Base-by-base conservation (phyloP, 2,113 vertebrate species). In the Gadus macrocephalus region DNA sequence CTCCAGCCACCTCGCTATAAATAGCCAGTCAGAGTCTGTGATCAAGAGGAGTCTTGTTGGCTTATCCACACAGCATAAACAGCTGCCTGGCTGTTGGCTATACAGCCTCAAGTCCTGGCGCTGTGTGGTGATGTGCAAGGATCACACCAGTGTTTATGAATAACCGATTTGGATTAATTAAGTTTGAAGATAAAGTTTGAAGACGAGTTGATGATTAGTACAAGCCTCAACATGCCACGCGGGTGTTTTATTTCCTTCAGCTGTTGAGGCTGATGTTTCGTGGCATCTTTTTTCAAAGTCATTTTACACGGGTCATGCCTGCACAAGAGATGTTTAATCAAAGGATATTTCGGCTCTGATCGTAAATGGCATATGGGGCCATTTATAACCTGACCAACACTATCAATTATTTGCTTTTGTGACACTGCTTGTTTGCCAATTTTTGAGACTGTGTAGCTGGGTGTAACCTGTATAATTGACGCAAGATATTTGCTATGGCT, bases 1-100 rank as follows among this genome's bases (percentile, higher is more conserved):
- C 42, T 74, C 19, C 73, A 42, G 70, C 49, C 60, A 58, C 27
- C 15, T 15, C 5, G 2, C 80, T 85, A 89, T 83, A 86, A 90
- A 90, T 90, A 90, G 72, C 31, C 42, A 2, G 42, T 49, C 42
- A 14, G 42, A 49, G 12, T 49, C 42, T 49, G 42, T 49, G 42
- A 49, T 49, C 42, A 49, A 49, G 42, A 49, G 42, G 42, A 49
- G 42, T 2, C 53, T 25, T 28, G 69, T 81, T 78, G 70, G 81
- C 85, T 83, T 69, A 69, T 82, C 66, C 16, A 61, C 73, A 20
- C 20, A 17, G 66, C 64, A 70, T 61, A 80, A 83, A 83, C 81
- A 84, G 83, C 81, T 86, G 81, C 76, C 62, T 72, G 71, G 63
- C 31, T 35, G 31, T 35, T 62, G 66, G 61, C 73, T 70, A 67